Base-by-base conservation (phyloP, 2,113 vertebrate genomes). In the Opisthocomus hoazin region DNA sequence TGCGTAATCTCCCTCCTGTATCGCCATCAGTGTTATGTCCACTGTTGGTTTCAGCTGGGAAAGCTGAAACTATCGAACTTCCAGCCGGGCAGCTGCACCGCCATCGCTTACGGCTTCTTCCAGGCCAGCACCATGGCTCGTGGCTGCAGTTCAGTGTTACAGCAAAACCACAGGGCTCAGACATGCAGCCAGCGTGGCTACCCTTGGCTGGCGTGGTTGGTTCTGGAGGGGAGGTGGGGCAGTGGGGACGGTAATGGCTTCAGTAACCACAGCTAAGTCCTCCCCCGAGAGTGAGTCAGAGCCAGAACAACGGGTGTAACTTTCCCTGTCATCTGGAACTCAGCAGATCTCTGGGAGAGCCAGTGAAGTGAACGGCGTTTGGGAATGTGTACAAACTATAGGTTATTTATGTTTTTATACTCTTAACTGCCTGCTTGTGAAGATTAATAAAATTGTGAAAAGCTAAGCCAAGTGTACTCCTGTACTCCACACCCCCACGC, bases 371-470 rank as follows among this genome's bases (percentile, higher is more conserved):
- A 19, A 24, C 10, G 26, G 9, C 27, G 6, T 34, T 8, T 36
- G 60, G 60, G 41, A 57, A 53, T 7, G 17, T 51, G 37, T 56
- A 34, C 15, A 61, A 66, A 26, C 8, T 58, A 12, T 15, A 41
- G 15, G 16, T 79, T 70, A 56, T 84, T 77, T 70, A 29, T 82
- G 11, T 79, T 90, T 94, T 90, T 70, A 20, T 75, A 68, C 11
- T 64, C 43, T 51, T 46, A 50, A 43, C 12, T 83, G 82, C 39
- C 61, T 94, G 61, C 53, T 71, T 63, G 17, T 26, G 37, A 90
- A 36, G 27, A 81, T 51, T 34, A 91, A 88, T 96, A 94, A 89
- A 93, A 73, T 24, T 41, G 30, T 75, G 79, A 75, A 89, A 71
- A 89, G 34, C 32, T 84, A 94, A 80, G n/a, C 26, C 23, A 73